Percentiles rank a stretch among this genome's conserved stretches.
These are phyloP conservation scores for Microchrysa polita DNA, from an alignment of 2,888 invertebrate species.

Conservation along the genomic window DNA sequence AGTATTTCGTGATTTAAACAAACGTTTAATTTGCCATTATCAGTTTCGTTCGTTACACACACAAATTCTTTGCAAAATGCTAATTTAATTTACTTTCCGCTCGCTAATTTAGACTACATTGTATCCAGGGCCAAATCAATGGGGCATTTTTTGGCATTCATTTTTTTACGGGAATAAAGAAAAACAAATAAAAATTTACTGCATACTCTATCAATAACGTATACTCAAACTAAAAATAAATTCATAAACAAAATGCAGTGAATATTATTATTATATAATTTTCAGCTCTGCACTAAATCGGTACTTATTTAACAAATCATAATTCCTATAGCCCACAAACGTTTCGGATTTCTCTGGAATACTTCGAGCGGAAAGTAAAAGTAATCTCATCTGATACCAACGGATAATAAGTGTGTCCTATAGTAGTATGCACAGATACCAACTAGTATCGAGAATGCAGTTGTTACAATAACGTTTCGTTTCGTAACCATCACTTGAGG, in stretches of 20 bases:
- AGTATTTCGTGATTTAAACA: no score
- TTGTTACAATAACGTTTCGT: constrained; percentile 60
- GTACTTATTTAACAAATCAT: constrained; percentile 42
- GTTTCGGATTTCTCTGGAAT: constrained; percentile 49
- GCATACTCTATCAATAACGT: not conserved
- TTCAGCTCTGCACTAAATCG: not conserved
- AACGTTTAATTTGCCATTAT: no score
- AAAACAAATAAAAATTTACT: not conserved
- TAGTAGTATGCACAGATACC: constrained; percentile 64
- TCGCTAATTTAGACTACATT: not conserved
- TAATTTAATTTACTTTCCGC: constrained; percentile 27
- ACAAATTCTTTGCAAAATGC: no score
- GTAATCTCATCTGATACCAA: constrained; percentile 62
- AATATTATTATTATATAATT: not conserved
- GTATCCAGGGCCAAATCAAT: not conserved
- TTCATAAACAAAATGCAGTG: not conserved
- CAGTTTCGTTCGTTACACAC: no score
- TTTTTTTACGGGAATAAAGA: no score
- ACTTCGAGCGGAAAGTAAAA: constrained; percentile 48
- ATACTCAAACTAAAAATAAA: not conserved
- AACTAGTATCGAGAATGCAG: constrained; percentile 63
- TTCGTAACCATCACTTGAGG: constrained; percentile 56
- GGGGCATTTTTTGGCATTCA: not conserved
- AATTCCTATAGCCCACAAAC: constrained; percentile 47
- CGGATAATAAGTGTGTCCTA: constrained; percentile 61